Base-by-base conservation (phyloP, 2,888 invertebrate genomes). In the Machimus atricapillus region DNA sequence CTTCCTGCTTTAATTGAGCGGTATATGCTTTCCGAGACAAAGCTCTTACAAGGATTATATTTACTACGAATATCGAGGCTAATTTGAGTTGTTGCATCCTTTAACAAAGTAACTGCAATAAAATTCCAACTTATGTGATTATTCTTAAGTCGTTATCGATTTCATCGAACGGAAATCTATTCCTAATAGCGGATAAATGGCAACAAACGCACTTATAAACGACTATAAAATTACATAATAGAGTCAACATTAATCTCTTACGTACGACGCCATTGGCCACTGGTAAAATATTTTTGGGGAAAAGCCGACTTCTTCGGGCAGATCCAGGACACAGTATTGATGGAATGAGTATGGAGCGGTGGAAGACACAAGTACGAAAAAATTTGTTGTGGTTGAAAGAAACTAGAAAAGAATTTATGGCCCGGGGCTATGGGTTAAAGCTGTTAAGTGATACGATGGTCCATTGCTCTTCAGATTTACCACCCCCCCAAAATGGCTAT, bases 371-470 rank as follows among this genome's bases (percentile, higher is more conserved):
- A 83, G 79, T 81, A 85, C 85, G 56, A 46, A 52, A 88, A 82
- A 87, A 83, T 83, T 73, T 40, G 27, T 23, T 66, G 66, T 83
- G 83, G 73, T 23, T 58, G 77, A 43, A 88, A 85, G 74, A 86
- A 86, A 86, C 31, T 86, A 88, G 82, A 82, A 87, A 85, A 88
- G 87, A 88, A 89, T 89, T 89, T 89, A 89, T 89, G 88, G 88
- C 89, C 88, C 88, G 86, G 88, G 88, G 89, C 89, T 89, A 89
- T 89, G 89, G 89, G 89, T 89, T 89, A 89, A 89, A 89, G 89
- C 89, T 89, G 89, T 89, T 89, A 89, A 89, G 89, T 89, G 88
- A 88, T 89, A 87, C 78, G 88, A 89, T 88, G 89, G 89, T 89
- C 89, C 89, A 89, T 89, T 89, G 89, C 86, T 77, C 77, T 77